phyloP scores from a whole-genome alignment of 2,797 vertebrate genomes.

The Onychomys arenicola region DNA sequence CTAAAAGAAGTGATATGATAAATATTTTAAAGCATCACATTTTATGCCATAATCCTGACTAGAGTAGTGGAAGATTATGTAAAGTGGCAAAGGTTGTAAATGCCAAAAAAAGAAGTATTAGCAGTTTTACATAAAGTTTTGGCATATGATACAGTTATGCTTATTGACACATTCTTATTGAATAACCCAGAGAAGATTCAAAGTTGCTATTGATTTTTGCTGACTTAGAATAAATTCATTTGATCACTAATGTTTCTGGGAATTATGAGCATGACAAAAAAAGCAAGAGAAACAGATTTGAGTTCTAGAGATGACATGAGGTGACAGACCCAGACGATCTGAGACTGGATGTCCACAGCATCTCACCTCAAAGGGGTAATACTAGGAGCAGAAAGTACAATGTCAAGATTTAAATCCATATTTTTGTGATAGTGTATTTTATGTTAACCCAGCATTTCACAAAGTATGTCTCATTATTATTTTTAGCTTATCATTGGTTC shows the following conservation, averaged over 20 bases:
- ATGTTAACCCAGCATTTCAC: conserved; percentile 68
- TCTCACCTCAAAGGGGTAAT: neutral
- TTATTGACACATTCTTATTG: conserved; percentile 80
- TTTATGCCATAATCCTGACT: conserved; percentile 78
- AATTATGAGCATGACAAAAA: neutral
- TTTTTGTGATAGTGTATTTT: conserved; percentile 49
- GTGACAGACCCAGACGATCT: neutral
- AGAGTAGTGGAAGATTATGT: conserved; percentile 76
- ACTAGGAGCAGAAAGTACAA: conserved; percentile 42
- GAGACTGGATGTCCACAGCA: neutral
- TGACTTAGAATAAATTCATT: conserved; percentile 37
- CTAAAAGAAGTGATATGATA: conserved; percentile 80
- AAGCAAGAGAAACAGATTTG: conserved; percentile 38
- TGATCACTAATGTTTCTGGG: conserved; percentile 7
- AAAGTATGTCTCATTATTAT: conserved; percentile 60
- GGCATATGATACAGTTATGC: conserved; percentile 64
- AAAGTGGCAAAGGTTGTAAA: conserved; percentile 80
- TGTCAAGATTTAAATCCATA: conserved; percentile 13
- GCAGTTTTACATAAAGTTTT: conserved; percentile 66
- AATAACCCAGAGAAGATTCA: conserved; percentile 80
- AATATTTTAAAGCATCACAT: conserved; percentile 80
- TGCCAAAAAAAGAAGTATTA: conserved; percentile 77
- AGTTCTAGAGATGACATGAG: neutral
- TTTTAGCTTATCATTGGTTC: conserved; percentile 75
- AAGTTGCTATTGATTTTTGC: conserved; percentile 67